These are phyloP conservation scores for Anguilla marmorata DNA, from an alignment of 2,797 vertebrate species.

Conservation along the genomic window DNA sequence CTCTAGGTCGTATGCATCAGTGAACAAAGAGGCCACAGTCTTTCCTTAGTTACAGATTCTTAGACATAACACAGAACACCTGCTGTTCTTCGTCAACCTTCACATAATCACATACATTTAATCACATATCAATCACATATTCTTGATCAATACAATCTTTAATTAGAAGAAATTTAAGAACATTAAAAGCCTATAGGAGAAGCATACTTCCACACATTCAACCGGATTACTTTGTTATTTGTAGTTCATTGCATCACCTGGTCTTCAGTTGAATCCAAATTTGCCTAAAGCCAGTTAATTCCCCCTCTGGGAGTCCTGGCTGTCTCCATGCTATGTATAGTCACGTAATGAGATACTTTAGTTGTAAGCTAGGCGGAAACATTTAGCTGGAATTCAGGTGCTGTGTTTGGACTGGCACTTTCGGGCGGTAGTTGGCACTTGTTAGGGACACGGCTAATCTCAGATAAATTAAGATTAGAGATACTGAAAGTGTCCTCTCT, in stretches of 20 bases:
- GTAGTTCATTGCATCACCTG: too few species aligned
- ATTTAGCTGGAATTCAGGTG: background rate
- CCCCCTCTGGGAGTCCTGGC: conserved; percentile 21
- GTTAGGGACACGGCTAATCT: background rate
- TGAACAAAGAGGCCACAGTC: too few species aligned
- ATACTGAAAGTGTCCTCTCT: background rate
- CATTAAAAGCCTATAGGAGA: too few species aligned
- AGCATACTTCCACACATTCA: conserved; percentile 2
- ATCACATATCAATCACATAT: too few species aligned
- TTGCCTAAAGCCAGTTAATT: conserved; percentile 25
- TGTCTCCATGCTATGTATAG: conserved; percentile 29
- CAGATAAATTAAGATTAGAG: background rate
- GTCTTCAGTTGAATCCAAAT: too few species aligned
- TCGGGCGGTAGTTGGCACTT: background rate
- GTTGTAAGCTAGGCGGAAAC: conserved; percentile 30
- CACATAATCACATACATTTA: too few species aligned
- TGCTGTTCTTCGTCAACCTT: too few species aligned
- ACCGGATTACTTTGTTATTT: conserved; percentile 9
- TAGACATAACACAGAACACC: too few species aligned
- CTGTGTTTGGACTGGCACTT: background rate
- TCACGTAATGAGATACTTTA: conserved; percentile 32
- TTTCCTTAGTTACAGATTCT: too few species aligned
- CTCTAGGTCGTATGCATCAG: too few species aligned
- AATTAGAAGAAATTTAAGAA: too few species aligned
- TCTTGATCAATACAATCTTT: too few species aligned